These are phyloP conservation scores for Lutjanus campechanus DNA, from an alignment of 2,797 vertebrate species.

Conservation along the genomic window DNA sequence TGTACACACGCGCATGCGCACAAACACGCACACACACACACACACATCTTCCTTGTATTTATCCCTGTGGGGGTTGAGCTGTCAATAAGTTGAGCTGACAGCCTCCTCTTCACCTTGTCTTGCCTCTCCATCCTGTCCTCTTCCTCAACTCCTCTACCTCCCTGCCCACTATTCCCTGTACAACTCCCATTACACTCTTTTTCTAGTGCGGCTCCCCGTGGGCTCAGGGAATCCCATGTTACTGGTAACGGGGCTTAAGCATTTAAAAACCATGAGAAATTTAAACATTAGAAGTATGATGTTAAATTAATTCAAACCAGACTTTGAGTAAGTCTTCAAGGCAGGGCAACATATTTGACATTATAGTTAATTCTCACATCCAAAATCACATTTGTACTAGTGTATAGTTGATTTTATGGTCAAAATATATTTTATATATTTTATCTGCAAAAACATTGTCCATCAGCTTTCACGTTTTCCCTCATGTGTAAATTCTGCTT, in stretches of 20 bases:
- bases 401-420: background rate
- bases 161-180: slow-evolving; percentile 20
- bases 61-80: slow-evolving; percentile 66
- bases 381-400: background rate
- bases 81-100: slow-evolving; percentile 74
- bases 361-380: background rate
- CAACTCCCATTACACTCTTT: background rate
- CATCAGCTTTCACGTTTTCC: background rate
- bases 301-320: slow-evolving; percentile 19
- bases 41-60: slow-evolving; percentile 53
- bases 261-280: slow-evolving; percentile 24
- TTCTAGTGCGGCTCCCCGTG: slow-evolving; percentile 1
- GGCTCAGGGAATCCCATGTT: background rate
- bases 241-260: slow-evolving; percentile 12
- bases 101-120: slow-evolving; percentile 68
- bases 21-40: background rate
- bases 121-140: slow-evolving; percentile 47
- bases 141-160: slow-evolving; percentile 36
- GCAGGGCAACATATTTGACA: background rate
- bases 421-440: background rate
- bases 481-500: background rate
- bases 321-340: background rate
- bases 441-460: too few species aligned
- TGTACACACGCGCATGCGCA: slow-evolving; percentile 1
- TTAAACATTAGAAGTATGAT: slow-evolving; percentile 17